Percentiles rank a stretch among this genome's conserved stretches.
Conservation (phyloP, 2,113 vertebrate genomes). For the Atherinomorus stipes region DNA sequence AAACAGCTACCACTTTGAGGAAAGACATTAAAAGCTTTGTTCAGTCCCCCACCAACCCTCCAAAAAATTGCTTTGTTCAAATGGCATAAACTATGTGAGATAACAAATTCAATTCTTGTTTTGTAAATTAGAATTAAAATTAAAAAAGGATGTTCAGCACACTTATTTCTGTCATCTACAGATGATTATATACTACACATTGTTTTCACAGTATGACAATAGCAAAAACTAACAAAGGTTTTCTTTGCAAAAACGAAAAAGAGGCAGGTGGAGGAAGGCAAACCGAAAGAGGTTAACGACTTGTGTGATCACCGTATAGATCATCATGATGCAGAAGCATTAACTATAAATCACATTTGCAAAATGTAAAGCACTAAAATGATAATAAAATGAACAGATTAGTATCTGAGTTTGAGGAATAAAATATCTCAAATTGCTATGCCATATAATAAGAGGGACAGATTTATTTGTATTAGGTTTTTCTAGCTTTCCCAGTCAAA, state of each 20-base stretch:
- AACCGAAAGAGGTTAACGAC: background rate
- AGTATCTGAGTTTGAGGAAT: background rate
- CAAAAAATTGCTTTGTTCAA: background rate
- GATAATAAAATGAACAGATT: background rate
- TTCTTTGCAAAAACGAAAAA: background rate
- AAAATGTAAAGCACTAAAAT: background rate
- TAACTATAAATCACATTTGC: background rate
- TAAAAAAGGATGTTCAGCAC: background rate
- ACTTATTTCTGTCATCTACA: background rate
- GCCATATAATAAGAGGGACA: too few relatives aligned
- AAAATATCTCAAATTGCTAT: background rate
- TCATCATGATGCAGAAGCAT: background rate
- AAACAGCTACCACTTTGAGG: too few relatives aligned
- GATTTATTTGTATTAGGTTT: background rate
- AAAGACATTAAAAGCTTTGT: too few relatives aligned
- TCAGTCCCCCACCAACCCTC: too few relatives aligned
- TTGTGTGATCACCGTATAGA: background rate
- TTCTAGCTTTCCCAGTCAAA: background rate
- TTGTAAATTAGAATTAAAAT: too few relatives aligned
- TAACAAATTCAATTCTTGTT: background rate
- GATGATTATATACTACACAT: background rate
- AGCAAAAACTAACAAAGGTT: background rate
- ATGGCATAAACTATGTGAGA: background rate
- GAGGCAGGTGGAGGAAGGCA: too few relatives aligned
- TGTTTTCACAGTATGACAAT: background rate